These are phyloP conservation scores for Eubucco bourcierii DNA, from an alignment of 2,113 vertebrate species.

Conservation along the genomic window DNA sequence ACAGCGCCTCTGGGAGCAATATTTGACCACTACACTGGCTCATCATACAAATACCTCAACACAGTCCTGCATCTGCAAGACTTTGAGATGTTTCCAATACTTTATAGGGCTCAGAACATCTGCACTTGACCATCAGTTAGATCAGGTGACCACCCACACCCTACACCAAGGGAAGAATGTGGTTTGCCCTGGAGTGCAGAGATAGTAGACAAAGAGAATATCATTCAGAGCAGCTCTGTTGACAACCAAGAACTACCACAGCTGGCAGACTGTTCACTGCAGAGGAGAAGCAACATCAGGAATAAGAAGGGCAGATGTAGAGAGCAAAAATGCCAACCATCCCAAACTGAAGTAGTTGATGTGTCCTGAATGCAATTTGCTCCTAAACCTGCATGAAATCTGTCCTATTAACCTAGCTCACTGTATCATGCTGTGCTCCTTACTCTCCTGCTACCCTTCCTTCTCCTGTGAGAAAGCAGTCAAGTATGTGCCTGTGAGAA, in stretches of 20 bases:
- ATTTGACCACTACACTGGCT: not conserved
- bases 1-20: not conserved
- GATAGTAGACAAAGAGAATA: not conserved
- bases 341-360: not conserved
- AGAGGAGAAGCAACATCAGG: not conserved
- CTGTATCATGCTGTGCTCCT: not conserved
- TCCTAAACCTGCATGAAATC: not conserved
- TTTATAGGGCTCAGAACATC: not conserved
- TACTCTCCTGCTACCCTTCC: not conserved
- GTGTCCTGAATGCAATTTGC: not conserved
- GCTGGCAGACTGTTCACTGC: not conserved
- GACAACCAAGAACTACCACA: not conserved
- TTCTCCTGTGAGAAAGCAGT: not conserved
- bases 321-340: not conserved
- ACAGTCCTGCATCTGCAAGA: not conserved
- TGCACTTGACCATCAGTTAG: not conserved
- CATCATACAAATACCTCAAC: not conserved
- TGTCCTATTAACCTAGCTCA: not conserved
- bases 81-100: not conserved
- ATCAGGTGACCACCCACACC: not conserved
- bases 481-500: not conserved
- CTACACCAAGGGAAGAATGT: not conserved
- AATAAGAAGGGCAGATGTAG: not conserved
- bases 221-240: not conserved
- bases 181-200: not conserved